These are phyloP conservation scores for human DNA, from an alignment of 2,113 vertebrate genomes.

Conservation along the genomic window GRCh38 chrX:63759001-63759500, in stretches of 20 bases:
- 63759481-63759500: neutral
- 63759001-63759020: neutral
- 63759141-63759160: neutral
- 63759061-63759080: neutral
- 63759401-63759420: neutral
- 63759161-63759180: conserved; percentile 36
- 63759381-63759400: neutral
- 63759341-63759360: conserved; percentile 2
- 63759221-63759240: neutral
- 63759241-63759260: neutral
- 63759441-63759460: neutral
- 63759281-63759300: neutral
- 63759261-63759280: neutral
- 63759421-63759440: neutral
- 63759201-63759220: neutral
- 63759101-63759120: neutral
- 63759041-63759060: conserved; percentile 24
- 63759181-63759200: neutral
- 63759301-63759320: neutral
- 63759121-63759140: neutral
- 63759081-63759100: neutral
- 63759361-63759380: neutral
- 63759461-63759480: neutral
- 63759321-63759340: neutral
- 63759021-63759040: neutral